These are phyloP conservation scores for Coboldia fuscipes DNA, from an alignment of 1,140 invertebrate genomes.

Conservation along the genomic window DNA sequence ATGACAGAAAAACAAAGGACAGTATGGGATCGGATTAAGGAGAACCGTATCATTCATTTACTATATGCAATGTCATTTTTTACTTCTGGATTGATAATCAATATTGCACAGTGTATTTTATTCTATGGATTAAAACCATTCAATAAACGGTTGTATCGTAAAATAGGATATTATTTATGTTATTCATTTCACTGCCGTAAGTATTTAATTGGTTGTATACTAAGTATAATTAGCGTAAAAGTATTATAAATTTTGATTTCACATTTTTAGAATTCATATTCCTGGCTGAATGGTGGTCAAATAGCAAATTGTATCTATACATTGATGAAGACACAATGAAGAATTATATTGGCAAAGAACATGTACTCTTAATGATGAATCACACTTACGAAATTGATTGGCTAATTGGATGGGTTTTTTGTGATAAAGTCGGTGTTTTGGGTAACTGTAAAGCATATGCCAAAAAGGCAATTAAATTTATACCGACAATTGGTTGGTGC, in stretches of 20 bases:
- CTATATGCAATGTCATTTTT: constrained; percentile 77
- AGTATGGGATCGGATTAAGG: too few relatives aligned
- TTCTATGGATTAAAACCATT: constrained; percentile 52
- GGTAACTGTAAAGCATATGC: constrained; percentile 89
- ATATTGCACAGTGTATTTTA: constrained; percentile 55
- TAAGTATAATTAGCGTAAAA: too few relatives aligned
- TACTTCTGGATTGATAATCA: constrained; percentile 69
- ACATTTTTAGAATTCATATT: constrained; percentile 60
- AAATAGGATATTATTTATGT: constrained; percentile 78
- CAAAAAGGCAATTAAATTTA: constrained; percentile 75
- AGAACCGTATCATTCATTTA: constrained; percentile 51
- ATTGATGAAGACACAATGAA: constrained; percentile 56
- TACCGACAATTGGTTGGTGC: constrained; percentile 87
- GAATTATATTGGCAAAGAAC: constrained; percentile 67
- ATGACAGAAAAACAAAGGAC: too few relatives aligned
- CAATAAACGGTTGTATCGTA: constrained; percentile 56
- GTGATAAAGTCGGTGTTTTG: constrained; percentile 50
- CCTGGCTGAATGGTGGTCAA: constrained; percentile 84
- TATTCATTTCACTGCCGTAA: constrained; percentile 82
- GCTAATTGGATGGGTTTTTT: constrained; percentile 73
- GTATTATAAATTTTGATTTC: constrained; percentile 13
- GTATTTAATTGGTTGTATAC: constrained; percentile 22
- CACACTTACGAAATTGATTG: constrained; percentile 92
- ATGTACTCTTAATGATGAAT: constrained; percentile 81
- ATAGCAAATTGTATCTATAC: constrained; percentile 47